Conservation (phyloP, 2,888 invertebrate genomes). For the Baccha elongata region DNA sequence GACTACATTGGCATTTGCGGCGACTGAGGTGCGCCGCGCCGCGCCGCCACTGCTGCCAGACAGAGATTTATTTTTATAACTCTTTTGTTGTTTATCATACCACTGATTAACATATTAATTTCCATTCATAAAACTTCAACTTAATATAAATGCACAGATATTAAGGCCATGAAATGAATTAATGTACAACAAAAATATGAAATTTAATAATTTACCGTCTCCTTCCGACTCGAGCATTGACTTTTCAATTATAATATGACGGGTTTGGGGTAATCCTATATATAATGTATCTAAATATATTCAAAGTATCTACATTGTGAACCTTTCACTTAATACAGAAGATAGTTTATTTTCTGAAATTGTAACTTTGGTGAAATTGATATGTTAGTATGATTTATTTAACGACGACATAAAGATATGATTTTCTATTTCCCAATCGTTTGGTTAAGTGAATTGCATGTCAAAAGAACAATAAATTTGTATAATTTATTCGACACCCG, state of each 20-base stretch:
- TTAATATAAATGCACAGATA: slow-evolving; percentile 35
- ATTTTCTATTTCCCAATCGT: neutral
- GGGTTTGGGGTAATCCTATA: neutral
- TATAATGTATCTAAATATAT: too few relatives aligned
- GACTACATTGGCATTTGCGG: slow-evolving; percentile 9
- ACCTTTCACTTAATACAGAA: neutral
- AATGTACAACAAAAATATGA: neutral
- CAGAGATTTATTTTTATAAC: slow-evolving; percentile 46
- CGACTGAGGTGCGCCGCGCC: slow-evolving; percentile 57
- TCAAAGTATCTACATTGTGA: too few relatives aligned
- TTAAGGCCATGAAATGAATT: slow-evolving; percentile 11
- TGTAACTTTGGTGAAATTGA: neutral
- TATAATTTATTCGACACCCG: neutral
- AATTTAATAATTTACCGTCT: neutral
- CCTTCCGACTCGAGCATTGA: neutral
- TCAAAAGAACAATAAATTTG: neutral
- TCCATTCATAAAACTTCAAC: slow-evolving; percentile 40
- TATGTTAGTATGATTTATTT: slow-evolving; percentile 13
- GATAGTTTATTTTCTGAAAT: neutral
- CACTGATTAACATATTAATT: slow-evolving; percentile 65
- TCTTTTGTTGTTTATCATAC: slow-evolving; percentile 21
- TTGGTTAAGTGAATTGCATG: neutral
- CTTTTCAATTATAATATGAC: slow-evolving; percentile 12
- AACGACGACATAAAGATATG: neutral
- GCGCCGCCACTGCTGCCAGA: slow-evolving; percentile 40